These are phyloP conservation scores for Drepana falcataria DNA, from an alignment of 2,888 invertebrate species.

Conservation along the genomic window DNA sequence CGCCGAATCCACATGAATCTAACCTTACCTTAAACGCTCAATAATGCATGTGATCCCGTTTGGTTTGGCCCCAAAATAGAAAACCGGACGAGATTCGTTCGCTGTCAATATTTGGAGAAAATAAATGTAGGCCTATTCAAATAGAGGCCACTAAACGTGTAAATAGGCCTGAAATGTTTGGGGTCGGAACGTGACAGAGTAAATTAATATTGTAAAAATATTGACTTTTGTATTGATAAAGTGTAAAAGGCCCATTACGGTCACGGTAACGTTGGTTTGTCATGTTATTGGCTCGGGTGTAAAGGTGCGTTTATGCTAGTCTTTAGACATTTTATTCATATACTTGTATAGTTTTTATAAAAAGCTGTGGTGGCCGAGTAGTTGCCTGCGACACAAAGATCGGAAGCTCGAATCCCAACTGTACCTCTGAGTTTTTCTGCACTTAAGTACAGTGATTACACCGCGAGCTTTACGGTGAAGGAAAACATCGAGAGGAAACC, in stretches of 20 bases:
- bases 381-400: too few relatives aligned
- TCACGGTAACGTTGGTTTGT: too few relatives aligned
- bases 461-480: too few relatives aligned
- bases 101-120: not conserved
- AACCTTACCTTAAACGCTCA: not conserved
- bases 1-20: not conserved
- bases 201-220: not conserved
- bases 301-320: too few relatives aligned
- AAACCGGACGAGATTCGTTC: not conserved
- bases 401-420: too few relatives aligned
- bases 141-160: not conserved
- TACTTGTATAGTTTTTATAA: too few relatives aligned
- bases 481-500: too few relatives aligned
- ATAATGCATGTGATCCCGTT: not conserved
- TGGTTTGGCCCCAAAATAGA: not conserved
- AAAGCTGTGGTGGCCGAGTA: too few relatives aligned
- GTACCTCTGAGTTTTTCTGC: too few relatives aligned
- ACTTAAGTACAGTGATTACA: too few relatives aligned
- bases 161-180: not conserved
- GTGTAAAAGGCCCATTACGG: not conserved
- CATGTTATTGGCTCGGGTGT: too few relatives aligned
- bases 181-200: not conserved
- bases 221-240: not conserved
- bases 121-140: not conserved
- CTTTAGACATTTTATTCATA: too few relatives aligned